A percentile compares a stretch with the other conserved stretches of the same genome.
phyloP scores from a whole-genome alignment of 92 coral and sea anemone species.

The Parazoanthus darwini region DNA sequence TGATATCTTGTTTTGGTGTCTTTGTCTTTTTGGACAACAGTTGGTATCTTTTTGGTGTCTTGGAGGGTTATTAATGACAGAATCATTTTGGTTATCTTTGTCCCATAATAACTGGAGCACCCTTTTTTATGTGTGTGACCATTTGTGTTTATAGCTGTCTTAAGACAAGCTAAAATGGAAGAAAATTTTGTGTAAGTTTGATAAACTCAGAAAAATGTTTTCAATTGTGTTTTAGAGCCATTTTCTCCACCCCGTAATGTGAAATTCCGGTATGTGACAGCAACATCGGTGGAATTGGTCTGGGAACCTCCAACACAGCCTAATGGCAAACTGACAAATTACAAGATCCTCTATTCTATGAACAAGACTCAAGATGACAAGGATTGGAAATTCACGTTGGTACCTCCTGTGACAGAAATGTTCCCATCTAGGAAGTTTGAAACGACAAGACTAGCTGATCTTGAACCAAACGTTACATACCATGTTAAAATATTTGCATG shows the following conservation, averaged over 20 bases:
- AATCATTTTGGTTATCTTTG: no score
- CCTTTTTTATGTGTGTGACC: no score
- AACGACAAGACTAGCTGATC: conserved; percentile 15
- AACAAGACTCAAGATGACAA: conserved; percentile 57
- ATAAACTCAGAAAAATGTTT: not conserved
- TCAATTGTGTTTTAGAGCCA: conserved; percentile 58
- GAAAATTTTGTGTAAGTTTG: not conserved
- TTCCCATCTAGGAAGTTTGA: conserved; percentile 36
- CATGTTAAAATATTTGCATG: conserved; percentile 70
- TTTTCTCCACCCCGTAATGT: conserved; percentile 71
- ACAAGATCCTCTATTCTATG: conserved; percentile 62
- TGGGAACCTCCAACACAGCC: conserved; percentile 79
- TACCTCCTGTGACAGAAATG: conserved; percentile 15
- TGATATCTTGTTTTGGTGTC: no score
- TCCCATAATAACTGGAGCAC: no score
- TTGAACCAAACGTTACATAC: conserved; percentile 57
- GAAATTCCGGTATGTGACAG: conserved; percentile 42
- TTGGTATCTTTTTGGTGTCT: no score
- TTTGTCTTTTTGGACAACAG: no score
- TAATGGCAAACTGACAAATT: conserved; percentile 68
- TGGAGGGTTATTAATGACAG: no score
- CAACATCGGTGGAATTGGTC: conserved; percentile 42
- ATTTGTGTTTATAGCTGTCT: no score
- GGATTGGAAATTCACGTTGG: conserved; percentile 21
- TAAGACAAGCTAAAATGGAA: not conserved